Evolutionary conservation across 2,113 vertebrate genomes (phyloP), one percentile per base, ranked within the genome.

Genomic region (Vulpes vulpes): DNA sequence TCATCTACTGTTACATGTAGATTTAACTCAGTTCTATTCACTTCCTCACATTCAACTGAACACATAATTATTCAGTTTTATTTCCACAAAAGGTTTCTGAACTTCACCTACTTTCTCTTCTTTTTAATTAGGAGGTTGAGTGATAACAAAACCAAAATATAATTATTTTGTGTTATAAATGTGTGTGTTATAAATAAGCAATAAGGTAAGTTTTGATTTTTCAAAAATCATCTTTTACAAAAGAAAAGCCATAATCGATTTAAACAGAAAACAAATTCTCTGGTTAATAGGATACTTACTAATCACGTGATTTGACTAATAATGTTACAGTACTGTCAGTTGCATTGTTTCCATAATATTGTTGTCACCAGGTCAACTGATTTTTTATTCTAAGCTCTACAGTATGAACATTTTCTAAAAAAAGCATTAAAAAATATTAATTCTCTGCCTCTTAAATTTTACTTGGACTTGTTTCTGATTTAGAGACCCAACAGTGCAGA

Each of bases 391-490:
- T 67, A 94, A 95, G 38, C 3, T 87, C 62, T 67, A 35, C 2
- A 32, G 3, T 55, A 74, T 69, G 22, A 71, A 91, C 81, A 81
- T 27, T 43, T 74, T 43, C 25, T 1, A 3, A 62, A 79, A 96
- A 91, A 94, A 69, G 17, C 27, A 67, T 38, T 94, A 80, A 90
- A 95, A 74, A 89, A 78, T 79, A 94, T 55, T 17, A 95, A 80
- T 84, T 79, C 51, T 14, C n/a, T 57, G 14, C 25, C 19, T 94
- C 19, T 84, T 84, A 25, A 74, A 95, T 76, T 97, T 55, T 43
- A 30, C 4, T 67, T 85, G 23, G 32, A 79, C 1, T 76, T 35
- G 20, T 20, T 8, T 53, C 3, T 64, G 14, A 76, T 32, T 57
- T 60, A 49, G 89, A 92, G 11, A 43, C 30, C n/a, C 78, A 89